Evolutionary conservation across 2,797 vertebrate species (phyloP).

Genomic region (Threskiornis aethiopicus): DNA sequence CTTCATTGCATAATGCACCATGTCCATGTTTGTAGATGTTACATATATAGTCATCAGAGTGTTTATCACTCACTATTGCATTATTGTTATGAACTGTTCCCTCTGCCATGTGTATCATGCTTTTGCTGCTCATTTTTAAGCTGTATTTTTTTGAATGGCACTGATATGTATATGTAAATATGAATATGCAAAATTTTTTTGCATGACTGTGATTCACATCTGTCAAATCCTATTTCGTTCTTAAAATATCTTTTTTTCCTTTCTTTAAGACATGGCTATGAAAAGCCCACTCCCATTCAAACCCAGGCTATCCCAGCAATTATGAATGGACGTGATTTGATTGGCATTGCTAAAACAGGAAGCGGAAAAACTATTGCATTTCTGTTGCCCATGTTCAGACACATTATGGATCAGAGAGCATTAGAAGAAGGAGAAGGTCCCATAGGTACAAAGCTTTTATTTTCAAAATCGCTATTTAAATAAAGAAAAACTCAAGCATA

Average conservation of each 20-base stretch:
- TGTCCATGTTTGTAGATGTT: background rate
- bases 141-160: background rate
- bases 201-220: background rate
- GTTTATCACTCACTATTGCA: background rate
- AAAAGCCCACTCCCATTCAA: slow-evolving; percentile 97
- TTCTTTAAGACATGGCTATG: slow-evolving; percentile 87
- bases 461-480: background rate
- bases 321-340: slow-evolving; percentile 95
- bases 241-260: background rate
- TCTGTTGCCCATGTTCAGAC: slow-evolving; percentile 96
- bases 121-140: background rate
- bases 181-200: background rate
- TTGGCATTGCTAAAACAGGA: slow-evolving; percentile 98
- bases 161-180: background rate
- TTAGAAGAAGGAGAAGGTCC: slow-evolving; percentile 95
- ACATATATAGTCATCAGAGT: background rate
- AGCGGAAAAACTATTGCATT: slow-evolving; percentile 98
- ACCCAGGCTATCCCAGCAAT: slow-evolving; percentile 95
- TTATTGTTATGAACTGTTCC: background rate
- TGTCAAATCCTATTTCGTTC: background rate
- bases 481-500: background rate
- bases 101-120: background rate
- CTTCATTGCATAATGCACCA: background rate
- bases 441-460: slow-evolving; percentile 78
- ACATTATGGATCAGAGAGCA: slow-evolving; percentile 96